These are phyloP conservation scores for Cladopsammia gracilis DNA, from an alignment of 64 coral and sea anemone genomes.

Conservation along the genomic window DNA sequence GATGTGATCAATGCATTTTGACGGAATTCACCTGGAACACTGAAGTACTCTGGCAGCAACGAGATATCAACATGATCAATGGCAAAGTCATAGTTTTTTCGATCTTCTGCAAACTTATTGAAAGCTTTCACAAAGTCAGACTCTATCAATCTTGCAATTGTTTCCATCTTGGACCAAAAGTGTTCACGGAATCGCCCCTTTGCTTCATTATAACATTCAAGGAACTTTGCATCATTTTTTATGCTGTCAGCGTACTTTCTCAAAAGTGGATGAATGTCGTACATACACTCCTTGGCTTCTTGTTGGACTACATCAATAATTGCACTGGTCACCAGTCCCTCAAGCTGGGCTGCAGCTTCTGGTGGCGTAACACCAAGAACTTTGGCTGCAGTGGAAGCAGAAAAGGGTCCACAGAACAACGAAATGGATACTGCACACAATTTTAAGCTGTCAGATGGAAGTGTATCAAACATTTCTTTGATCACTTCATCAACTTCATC, in stretches of 20 bases:
- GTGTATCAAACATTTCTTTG: background rate
- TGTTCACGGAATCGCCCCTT: background rate
- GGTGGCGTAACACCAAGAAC: background rate
- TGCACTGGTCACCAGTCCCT: background rate
- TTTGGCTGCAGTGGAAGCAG: background rate
- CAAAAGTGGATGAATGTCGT: constrained; percentile 11
- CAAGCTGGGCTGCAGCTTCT: background rate
- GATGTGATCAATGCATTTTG: background rate
- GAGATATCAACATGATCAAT: background rate
- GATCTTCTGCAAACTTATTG: background rate
- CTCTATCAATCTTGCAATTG: background rate
- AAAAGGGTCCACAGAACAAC: background rate
- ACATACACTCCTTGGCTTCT: background rate
- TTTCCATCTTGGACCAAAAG: background rate
- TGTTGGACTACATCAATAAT: background rate
- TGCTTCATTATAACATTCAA: background rate
- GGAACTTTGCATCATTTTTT: background rate
- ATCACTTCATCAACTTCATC: background rate
- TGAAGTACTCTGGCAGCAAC: background rate
- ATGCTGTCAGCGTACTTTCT: background rate
- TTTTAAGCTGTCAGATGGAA: background rate
- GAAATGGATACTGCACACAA: background rate
- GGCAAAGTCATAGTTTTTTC: background rate
- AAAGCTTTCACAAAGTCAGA: background rate
- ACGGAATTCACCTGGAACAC: background rate